Evolutionary conservation across 2,113 vertebrate genomes (phyloP).

Genomic region (Lucifuga dentata): DNA sequence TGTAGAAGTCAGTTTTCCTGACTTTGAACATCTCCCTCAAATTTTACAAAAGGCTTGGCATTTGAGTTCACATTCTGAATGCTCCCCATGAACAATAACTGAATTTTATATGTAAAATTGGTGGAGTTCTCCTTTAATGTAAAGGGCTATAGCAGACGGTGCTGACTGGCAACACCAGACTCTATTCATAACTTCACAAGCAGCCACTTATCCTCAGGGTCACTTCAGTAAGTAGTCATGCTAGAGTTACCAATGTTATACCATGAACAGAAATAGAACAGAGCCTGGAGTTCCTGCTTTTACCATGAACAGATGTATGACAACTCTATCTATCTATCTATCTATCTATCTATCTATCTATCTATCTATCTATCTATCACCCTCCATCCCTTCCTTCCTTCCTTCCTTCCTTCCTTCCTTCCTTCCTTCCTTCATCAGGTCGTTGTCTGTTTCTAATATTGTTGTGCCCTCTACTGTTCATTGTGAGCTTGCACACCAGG

Average conservation of each 20-base stretch:
- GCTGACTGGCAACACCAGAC: conserved; percentile 8
- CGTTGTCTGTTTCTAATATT: conserved; percentile 1
- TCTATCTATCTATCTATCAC: not conserved
- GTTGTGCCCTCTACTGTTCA: conserved; percentile 37
- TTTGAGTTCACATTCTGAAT: too few relatives aligned
- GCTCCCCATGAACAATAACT: too few relatives aligned
- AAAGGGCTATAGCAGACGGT: not conserved
- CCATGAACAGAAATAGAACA: conserved; percentile 34
- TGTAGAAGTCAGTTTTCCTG: too few relatives aligned
- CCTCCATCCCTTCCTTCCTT: too few relatives aligned
- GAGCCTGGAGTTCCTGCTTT: conserved; percentile 1
- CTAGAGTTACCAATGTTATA: conserved; percentile 36
- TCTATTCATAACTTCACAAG: conserved; percentile 48
- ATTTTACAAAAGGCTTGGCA: too few relatives aligned
- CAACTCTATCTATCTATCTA: conserved; percentile 11
- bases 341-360: not conserved
- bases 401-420: too few relatives aligned
- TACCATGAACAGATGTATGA: not conserved
- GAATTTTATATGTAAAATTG: too few relatives aligned
- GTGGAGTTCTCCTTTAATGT: not conserved
- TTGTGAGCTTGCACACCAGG: not conserved
- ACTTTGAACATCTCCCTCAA: too few relatives aligned
- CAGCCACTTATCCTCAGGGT: conserved; percentile 41
- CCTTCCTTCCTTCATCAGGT: too few relatives aligned
- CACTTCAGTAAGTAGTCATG: conserved; percentile 1